Conservation (phyloP, 2,888 invertebrate genomes). For the Latrodectus elegans region DNA sequence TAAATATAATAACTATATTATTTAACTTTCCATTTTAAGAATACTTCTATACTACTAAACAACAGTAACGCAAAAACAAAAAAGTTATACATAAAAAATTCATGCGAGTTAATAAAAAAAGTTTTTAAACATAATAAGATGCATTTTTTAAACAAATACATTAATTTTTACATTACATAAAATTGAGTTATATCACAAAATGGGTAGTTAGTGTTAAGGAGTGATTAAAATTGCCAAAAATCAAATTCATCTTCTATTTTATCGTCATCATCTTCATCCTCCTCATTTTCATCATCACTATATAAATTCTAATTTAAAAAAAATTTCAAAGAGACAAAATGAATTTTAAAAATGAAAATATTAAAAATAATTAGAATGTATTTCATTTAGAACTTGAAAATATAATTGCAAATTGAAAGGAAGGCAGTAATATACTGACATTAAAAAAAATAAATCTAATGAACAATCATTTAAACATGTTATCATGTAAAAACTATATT, state of each 20-base stretch:
- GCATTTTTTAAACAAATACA: neutral
- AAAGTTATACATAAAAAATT: neutral
- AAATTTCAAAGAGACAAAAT: neutral
- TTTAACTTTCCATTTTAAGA: neutral
- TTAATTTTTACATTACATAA: neutral
- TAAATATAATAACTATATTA: no score
- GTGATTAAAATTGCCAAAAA: slow-evolving; percentile 65
- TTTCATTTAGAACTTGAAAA: no score
- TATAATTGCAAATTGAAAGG: no score
- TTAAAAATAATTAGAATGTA: neutral
- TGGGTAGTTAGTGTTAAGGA: slow-evolving; percentile 7
- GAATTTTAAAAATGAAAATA: neutral
- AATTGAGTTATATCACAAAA: neutral
- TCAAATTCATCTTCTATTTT: slow-evolving; percentile 58
- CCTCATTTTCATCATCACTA: slow-evolving; percentile 39
- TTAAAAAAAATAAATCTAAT: no score
- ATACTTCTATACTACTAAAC: neutral
- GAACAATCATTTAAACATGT: no score
- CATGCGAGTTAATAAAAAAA: neutral
- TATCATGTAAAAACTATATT: no score
- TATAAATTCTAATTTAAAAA: slow-evolving; percentile 27
- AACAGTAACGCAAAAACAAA: neutral
- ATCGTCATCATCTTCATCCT: slow-evolving; percentile 42
- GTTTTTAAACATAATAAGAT: neutral
- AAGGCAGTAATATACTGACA: no score